phyloP scores from a whole-genome alignment of 2,113 vertebrate genomes.

The Probosciger aterrimus region DNA sequence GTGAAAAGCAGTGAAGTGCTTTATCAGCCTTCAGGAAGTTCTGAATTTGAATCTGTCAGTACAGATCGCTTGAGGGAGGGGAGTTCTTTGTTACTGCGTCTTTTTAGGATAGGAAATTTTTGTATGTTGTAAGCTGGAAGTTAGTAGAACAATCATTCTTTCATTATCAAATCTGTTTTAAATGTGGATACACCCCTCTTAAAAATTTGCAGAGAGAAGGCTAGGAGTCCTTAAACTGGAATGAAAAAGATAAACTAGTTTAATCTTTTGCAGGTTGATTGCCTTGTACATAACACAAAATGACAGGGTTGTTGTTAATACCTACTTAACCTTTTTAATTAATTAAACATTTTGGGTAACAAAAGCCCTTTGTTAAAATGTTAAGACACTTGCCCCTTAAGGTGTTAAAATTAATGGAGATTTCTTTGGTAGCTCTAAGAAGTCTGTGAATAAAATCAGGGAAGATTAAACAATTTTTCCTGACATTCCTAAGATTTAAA shows the following conservation, averaged over 20 bases:
- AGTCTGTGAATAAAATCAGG: not conserved
- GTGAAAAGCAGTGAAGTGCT: not conserved
- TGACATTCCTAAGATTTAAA: not conserved
- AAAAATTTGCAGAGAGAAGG: not conserved
- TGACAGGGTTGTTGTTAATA: slow-evolving; percentile 51
- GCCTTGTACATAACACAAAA: not conserved
- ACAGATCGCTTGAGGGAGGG: not conserved
- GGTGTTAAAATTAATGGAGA: slow-evolving; percentile 38
- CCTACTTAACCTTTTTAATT: slow-evolving; percentile 57
- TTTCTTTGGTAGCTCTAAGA: not conserved
- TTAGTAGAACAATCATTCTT: not conserved
- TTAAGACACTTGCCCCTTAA: slow-evolving; percentile 27
- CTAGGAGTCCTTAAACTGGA: not conserved
- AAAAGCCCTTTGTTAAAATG: slow-evolving; percentile 41
- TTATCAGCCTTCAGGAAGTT: not conserved
- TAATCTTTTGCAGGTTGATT: not conserved
- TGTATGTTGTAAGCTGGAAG: not conserved
- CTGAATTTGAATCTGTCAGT: not conserved
- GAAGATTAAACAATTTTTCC: not conserved
- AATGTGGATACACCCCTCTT: not conserved
- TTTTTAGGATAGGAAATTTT: not conserved
- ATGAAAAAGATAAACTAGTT: not conserved
- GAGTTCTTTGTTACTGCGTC: not conserved
- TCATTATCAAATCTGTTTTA: not conserved
- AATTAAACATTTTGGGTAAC: slow-evolving; percentile 44